Conservation (phyloP, 1,140 invertebrate genomes). For the Plodia interpunctella region DNA sequence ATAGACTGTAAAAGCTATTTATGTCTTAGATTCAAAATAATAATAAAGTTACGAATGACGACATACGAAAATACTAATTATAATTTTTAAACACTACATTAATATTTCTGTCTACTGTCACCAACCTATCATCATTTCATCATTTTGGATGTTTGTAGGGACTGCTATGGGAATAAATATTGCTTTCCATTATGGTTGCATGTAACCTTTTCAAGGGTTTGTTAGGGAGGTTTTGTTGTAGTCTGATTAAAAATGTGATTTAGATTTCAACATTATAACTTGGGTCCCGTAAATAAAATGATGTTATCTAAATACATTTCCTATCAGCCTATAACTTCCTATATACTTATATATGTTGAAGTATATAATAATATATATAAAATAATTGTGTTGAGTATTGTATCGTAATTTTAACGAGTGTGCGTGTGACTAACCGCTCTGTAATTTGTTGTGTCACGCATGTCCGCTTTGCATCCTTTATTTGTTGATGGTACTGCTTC, state of each 20-base stretch:
- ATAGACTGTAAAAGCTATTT: slow-evolving; percentile 1
- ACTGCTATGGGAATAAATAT: not conserved
- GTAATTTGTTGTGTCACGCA: slow-evolving; percentile 5
- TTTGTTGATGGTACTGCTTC: not conserved
- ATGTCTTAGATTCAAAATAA: not conserved
- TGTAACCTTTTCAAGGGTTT: not conserved
- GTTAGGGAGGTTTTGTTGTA: not conserved
- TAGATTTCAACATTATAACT: no score
- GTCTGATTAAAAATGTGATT: not conserved
- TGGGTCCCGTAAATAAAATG: no score
- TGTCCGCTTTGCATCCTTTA: not conserved
- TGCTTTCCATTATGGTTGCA: not conserved
- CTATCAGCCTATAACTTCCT: not conserved
- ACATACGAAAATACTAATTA: not conserved
- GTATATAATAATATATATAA: not conserved
- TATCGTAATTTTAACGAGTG: slow-evolving; percentile 1
- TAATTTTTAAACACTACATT: not conserved
- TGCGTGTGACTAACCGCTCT: not conserved
- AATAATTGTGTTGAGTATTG: not conserved
- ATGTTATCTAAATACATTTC: not conserved
- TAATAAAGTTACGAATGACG: not conserved
- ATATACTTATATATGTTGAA: not conserved
- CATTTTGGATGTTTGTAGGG: not conserved
- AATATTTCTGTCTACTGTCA: not conserved
- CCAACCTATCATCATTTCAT: not conserved